Conservation (phyloP, 2,888 invertebrate species). For the Sphinx pinastri region DNA sequence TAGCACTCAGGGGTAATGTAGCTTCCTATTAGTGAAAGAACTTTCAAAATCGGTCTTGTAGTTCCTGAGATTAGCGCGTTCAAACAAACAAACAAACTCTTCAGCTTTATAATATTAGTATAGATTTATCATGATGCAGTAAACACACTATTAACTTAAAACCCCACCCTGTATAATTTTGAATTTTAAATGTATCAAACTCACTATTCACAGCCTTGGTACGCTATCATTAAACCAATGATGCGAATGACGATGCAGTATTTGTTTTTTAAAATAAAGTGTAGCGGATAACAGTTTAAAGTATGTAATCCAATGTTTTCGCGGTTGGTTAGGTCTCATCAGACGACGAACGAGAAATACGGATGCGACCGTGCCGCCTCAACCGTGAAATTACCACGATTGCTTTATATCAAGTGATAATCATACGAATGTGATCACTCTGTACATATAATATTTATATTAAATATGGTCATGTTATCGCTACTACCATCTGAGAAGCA, state of each 20-base stretch:
- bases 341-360: conserved; percentile 43
- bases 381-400: conserved; percentile 59
- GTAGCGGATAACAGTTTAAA: conserved; percentile 52
- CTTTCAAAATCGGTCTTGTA: too few relatives aligned
- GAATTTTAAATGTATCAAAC: too few relatives aligned
- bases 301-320: conserved; percentile 59
- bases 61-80: too few relatives aligned
- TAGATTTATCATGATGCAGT: too few relatives aligned
- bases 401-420: conserved; percentile 59
- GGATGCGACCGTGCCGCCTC: conserved; percentile 43
- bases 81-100: too few relatives aligned
- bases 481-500: neutral
- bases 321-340: conserved; percentile 60
- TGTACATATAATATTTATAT: neutral
- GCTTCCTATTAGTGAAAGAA: too few relatives aligned
- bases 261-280: conserved; percentile 40
- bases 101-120: too few relatives aligned
- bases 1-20: too few relatives aligned
- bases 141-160: too few relatives aligned
- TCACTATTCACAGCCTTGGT: too few relatives aligned
- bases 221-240: neutral
- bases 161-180: too few relatives aligned
- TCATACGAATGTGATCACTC: conserved; percentile 30
- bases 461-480: neutral
- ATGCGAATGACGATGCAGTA: neutral